Conservation (phyloP, 1,140 invertebrate species). For the Drosophila murphyi region DNA sequence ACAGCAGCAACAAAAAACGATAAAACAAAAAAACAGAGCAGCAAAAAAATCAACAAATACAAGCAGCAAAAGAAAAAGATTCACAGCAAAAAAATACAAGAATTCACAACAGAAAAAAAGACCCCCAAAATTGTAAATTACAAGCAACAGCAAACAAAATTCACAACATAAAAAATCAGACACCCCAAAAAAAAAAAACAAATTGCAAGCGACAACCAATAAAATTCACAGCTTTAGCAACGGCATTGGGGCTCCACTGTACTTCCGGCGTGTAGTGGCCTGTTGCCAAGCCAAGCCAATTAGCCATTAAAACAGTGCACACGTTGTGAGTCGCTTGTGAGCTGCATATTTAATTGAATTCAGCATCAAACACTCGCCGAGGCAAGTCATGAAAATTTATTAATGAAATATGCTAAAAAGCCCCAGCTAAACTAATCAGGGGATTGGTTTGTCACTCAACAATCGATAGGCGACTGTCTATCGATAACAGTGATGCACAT, state of each 20-base stretch:
- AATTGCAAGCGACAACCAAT: neutral
- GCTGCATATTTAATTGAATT: slow-evolving; percentile 51
- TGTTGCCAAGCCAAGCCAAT: slow-evolving; percentile 65
- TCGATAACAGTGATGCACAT: slow-evolving; percentile 22
- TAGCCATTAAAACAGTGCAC: slow-evolving; percentile 61
- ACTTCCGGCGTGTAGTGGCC: slow-evolving; percentile 52
- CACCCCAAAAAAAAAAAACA: neutral
- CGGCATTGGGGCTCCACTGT: slow-evolving; percentile 42
- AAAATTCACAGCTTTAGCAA: slow-evolving; percentile 14
- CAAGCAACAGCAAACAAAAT: neutral
- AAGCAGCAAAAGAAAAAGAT: slow-evolving; percentile 30
- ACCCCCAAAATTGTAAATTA: neutral
- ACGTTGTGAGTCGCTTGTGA: slow-evolving; percentile 43
- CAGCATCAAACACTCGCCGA: slow-evolving; percentile 1
- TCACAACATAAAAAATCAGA: neutral
- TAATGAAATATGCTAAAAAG: slow-evolving; percentile 64
- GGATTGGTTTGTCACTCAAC: slow-evolving; percentile 39
- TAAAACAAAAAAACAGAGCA: neutral
- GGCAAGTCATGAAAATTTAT: slow-evolving; percentile 60
- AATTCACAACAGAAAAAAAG: neutral
- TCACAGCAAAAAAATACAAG: too few relatives aligned
- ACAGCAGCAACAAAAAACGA: slow-evolving; percentile 32
- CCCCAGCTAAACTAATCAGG: neutral
- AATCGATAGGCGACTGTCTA: slow-evolving; percentile 19
- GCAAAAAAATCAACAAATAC: slow-evolving; percentile 28